These are phyloP conservation scores for Pyralis farinalis DNA, from an alignment of 2,888 invertebrate species.

Conservation along the genomic window DNA sequence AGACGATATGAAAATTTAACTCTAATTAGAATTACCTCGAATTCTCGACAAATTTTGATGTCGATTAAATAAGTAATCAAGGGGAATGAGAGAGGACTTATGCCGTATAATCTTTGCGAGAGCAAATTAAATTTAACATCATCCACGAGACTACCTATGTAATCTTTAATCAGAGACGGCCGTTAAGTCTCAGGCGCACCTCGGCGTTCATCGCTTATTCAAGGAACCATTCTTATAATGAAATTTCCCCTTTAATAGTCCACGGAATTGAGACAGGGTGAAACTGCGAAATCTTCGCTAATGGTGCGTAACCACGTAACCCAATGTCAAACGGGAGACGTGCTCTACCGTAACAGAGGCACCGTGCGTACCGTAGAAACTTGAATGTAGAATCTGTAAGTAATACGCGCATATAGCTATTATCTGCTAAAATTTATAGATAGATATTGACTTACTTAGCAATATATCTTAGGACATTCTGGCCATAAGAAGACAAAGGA, in stretches of 20 bases:
- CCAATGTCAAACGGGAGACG: constrained; percentile 36
- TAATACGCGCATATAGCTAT: too few relatives aligned
- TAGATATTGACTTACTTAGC: too few relatives aligned
- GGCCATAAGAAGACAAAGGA: too few relatives aligned
- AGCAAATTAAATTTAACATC: constrained; percentile 54
- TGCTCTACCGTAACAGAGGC: constrained; percentile 28
- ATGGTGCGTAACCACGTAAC: constrained; percentile 62
- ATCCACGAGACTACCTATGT: constrained; percentile 36
- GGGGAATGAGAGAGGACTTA: constrained; percentile 33
- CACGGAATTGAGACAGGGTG: constrained; percentile 57
- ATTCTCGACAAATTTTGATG: constrained; percentile 26
- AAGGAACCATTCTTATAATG: constrained; percentile 63
- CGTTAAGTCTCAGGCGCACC: constrained; percentile 40
- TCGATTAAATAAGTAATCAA: constrained; percentile 36
- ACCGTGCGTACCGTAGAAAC: constrained; percentile 4
- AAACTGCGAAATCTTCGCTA: constrained; percentile 62
- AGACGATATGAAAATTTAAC: constrained; percentile 14
- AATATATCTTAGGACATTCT: too few relatives aligned
- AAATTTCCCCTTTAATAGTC: constrained; percentile 65
- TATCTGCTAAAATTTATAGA: too few relatives aligned
- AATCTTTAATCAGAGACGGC: constrained; percentile 50
- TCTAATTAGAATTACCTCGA: constrained; percentile 22
- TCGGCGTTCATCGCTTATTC: constrained; percentile 52
- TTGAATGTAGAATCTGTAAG: too few relatives aligned
- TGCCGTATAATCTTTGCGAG: constrained; percentile 35